Conservation (phyloP, 2,888 invertebrate genomes). For the Parelbella ahira region DNA sequence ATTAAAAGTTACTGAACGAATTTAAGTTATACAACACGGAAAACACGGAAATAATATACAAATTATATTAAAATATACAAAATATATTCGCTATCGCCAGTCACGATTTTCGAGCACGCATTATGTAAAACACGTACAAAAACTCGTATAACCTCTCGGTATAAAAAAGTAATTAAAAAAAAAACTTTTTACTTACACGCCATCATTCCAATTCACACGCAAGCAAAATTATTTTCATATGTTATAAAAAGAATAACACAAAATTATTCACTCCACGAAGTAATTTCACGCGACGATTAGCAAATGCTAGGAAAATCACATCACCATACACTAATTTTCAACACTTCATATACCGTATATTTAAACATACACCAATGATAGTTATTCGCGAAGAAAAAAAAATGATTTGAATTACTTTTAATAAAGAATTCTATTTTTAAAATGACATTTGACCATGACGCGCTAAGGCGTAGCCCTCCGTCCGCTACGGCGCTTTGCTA, state of each 20-base stretch:
- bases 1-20: too few species aligned
- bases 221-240: constrained; percentile 26
- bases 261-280: constrained; percentile 32
- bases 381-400: not conserved
- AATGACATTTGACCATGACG: constrained; percentile 35
- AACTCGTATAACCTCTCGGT: not conserved
- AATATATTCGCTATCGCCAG: too few species aligned
- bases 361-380: not conserved
- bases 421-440: constrained; percentile 42
- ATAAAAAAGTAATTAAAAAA: constrained; percentile 12
- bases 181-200: constrained; percentile 29
- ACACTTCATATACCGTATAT: not conserved
- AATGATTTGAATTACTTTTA: constrained; percentile 38
- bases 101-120: constrained; percentile 7
- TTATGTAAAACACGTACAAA: constrained; percentile 16
- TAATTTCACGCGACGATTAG: constrained; percentile 29
- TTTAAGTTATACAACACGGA: too few species aligned
- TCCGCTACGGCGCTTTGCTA: constrained; percentile 42
- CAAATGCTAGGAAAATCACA: constrained; percentile 21
- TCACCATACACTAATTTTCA: constrained; percentile 19
- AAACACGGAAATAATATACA: too few species aligned
- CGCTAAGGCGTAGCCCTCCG: constrained; percentile 40
- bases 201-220: constrained; percentile 28
- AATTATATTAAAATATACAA: too few species aligned
- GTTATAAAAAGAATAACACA: constrained; percentile 29